A percentile compares a stretch with the other conserved stretches of the same genome.
Conservation (phyloP, 2,888 invertebrate genomes). For the Spisula solida region DNA sequence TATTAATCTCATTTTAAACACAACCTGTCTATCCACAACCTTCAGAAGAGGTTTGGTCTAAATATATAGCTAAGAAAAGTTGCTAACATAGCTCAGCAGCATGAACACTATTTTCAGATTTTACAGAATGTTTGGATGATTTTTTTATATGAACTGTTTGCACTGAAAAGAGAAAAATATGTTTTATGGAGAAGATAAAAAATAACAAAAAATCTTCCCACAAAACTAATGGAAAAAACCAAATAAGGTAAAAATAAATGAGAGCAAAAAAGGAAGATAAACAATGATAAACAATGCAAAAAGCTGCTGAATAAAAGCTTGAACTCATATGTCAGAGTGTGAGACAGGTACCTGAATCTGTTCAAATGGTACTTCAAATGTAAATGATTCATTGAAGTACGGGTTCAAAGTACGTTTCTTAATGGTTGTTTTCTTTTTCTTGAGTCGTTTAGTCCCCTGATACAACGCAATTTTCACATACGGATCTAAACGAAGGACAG, state of each 20-base stretch:
- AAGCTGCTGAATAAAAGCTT: slow-evolving; percentile 45
- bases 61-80: too few relatives aligned
- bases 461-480: slow-evolving; percentile 99
- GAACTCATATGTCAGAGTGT: slow-evolving; percentile 47
- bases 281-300: slow-evolving; percentile 44
- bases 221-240: slow-evolving; percentile 26
- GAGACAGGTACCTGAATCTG: slow-evolving; percentile 96
- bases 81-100: too few relatives aligned
- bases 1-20: too few relatives aligned
- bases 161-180: not conserved
- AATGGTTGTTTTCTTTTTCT: slow-evolving; percentile 99
- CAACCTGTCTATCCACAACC: too few relatives aligned
- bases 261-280: slow-evolving; percentile 33
- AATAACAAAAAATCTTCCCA: slow-evolving; percentile 26
- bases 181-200: slow-evolving; percentile 35
- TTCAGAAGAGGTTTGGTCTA: too few relatives aligned
- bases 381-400: slow-evolving; percentile 99
- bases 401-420: slow-evolving; percentile 99
- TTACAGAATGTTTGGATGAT: not conserved
- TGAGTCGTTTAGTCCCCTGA: slow-evolving; percentile 99
- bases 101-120: too few relatives aligned
- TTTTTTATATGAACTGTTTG: not conserved
- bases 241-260: slow-evolving; percentile 41
- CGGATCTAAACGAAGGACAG: slow-evolving; percentile 92
- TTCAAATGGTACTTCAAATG: slow-evolving; percentile 99